Evolutionary conservation across 2,113 vertebrate species (phyloP).

Genomic region (Neoarius graeffei): DNA sequence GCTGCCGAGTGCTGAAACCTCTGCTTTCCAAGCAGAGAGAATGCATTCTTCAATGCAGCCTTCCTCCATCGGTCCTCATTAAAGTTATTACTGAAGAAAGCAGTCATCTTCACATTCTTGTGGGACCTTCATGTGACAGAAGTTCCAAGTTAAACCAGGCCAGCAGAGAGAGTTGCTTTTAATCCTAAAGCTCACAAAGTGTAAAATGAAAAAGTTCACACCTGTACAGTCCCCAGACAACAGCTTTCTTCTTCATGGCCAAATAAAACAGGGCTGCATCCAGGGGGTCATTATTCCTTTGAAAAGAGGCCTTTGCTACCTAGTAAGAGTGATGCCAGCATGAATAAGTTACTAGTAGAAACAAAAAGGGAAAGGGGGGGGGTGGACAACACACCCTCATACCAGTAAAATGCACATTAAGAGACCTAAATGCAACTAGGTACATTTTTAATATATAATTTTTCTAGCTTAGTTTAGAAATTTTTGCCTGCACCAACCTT

Average conservation of each 20-base stretch:
- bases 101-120: slow-evolving; percentile 92
- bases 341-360: neutral
- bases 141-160: neutral
- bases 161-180: neutral
- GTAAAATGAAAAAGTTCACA: slow-evolving; percentile 57
- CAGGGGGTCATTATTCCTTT: slow-evolving; percentile 90
- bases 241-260: slow-evolving; percentile 95
- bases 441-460: neutral
- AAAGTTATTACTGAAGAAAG: slow-evolving; percentile 97
- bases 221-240: slow-evolving; percentile 98
- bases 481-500: slow-evolving; percentile 74
- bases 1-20: slow-evolving; percentile 96
- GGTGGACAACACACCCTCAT: no score
- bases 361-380: neutral
- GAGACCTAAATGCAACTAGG: neutral
- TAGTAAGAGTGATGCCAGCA: slow-evolving; percentile 61
- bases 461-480: neutral
- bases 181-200: neutral
- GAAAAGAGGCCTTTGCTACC: slow-evolving; percentile 96
- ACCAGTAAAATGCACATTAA: neutral
- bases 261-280: slow-evolving; percentile 97
- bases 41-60: slow-evolving; percentile 96
- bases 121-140: slow-evolving; percentile 77
- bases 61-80: slow-evolving; percentile 93
- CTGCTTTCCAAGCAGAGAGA: slow-evolving; percentile 94